Evolutionary conservation across 2,888 invertebrate species (phyloP).

Genomic region (Volucella inanis): DNA sequence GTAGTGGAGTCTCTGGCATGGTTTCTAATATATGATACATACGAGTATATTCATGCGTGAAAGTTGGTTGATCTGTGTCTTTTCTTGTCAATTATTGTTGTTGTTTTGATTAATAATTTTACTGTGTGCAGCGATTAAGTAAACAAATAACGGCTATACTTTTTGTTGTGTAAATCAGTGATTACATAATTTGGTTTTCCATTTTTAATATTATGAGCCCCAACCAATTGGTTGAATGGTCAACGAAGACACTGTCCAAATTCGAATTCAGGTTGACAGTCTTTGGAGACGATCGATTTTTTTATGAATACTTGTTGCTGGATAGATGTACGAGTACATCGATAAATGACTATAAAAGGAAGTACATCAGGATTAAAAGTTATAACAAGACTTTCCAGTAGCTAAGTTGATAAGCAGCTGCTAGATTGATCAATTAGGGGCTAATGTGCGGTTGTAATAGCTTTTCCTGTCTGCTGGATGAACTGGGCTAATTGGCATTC

Average conservation of each 20-base stretch:
- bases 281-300: not conserved
- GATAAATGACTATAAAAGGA: slow-evolving; percentile 11
- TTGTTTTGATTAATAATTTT: slow-evolving; percentile 35
- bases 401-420: slow-evolving; percentile 39
- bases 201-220: slow-evolving; percentile 17
- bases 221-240: slow-evolving; percentile 4
- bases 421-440: slow-evolving; percentile 29
- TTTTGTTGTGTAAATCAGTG: slow-evolving; percentile 48
- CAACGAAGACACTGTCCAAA: not conserved
- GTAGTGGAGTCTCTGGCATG: not conserved
- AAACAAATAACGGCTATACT: slow-evolving; percentile 61
- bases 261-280: not conserved
- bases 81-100: slow-evolving; percentile 28
- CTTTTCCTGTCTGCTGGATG: not conserved
- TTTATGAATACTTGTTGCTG: not conserved
- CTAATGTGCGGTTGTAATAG: slow-evolving; percentile 4
- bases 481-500: slow-evolving; percentile 30
- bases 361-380: not conserved
- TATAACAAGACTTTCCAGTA: slow-evolving; percentile 51
- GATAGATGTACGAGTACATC: too few relatives aligned
- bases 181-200: slow-evolving; percentile 43
- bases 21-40: slow-evolving; percentile 22
- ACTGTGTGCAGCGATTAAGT: slow-evolving; percentile 42
- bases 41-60: slow-evolving; percentile 67
- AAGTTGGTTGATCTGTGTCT: slow-evolving; percentile 57